Percentiles rank a stretch among this genome's conserved stretches.
Evolutionary conservation across 1,140 invertebrate species (phyloP).

Genomic region (Melipona quadrifasciata): DNA sequence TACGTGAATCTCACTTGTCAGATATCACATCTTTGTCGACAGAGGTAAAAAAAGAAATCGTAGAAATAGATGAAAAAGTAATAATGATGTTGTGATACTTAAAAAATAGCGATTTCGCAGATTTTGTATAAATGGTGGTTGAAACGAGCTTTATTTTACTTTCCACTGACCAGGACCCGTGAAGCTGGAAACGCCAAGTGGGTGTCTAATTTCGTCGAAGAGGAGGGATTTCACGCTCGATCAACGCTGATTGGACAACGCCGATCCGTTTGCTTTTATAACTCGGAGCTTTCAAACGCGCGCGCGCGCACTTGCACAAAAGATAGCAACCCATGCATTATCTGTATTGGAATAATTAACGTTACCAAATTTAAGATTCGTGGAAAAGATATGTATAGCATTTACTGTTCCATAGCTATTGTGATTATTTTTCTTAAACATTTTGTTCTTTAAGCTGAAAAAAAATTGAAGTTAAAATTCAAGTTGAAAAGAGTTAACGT

Average conservation of each 20-base stretch:
- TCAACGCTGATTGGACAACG: conserved; percentile 58
- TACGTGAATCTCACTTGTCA: background rate
- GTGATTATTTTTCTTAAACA: background rate
- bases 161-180: conserved; percentile 15
- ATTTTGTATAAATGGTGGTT: background rate
- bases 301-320: background rate
- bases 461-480: no score
- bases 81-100: background rate
- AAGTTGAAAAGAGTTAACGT: background rate
- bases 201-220: conserved; percentile 60
- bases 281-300: background rate
- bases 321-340: background rate
- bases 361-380: background rate
- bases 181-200: conserved; percentile 48
- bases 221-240: conserved; percentile 63
- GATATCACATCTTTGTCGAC: background rate
- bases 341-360: background rate
- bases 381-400: background rate
- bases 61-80: background rate
- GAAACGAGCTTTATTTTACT: background rate
- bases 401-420: background rate
- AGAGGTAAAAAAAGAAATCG: background rate
- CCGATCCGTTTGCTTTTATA: conserved; percentile 50
- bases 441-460: background rate
- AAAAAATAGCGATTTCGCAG: background rate